These are phyloP conservation scores for Anthoscopus minutus DNA, from an alignment of 2,113 vertebrate species.

Conservation along the genomic window DNA sequence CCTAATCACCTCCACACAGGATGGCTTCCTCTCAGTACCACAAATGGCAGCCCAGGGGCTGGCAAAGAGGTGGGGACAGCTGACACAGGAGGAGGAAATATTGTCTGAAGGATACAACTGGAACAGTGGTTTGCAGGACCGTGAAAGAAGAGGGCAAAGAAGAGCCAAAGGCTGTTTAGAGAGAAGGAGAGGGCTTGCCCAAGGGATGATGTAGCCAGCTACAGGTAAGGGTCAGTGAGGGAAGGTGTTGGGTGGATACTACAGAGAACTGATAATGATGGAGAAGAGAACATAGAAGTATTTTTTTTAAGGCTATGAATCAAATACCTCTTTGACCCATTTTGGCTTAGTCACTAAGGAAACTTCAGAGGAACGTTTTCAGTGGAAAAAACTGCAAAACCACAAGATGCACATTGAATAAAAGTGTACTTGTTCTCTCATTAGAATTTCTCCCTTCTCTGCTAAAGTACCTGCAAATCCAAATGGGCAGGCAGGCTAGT, in stretches of 20 bases:
- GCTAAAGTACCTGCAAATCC: not conserved
- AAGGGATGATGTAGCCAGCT: not conserved
- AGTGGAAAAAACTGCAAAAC: slow-evolving; percentile 9
- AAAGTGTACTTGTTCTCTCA: not conserved
- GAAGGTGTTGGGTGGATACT: not conserved
- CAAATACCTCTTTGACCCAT: not conserved
- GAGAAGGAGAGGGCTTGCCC: not conserved
- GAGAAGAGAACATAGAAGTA: not conserved
- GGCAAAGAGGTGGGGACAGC: not conserved
- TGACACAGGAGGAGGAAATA: not conserved
- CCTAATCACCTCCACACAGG: not conserved
- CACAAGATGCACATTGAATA: not conserved
- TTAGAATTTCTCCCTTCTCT: slow-evolving; percentile 13
- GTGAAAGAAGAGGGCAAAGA: not conserved
- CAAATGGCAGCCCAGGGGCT: not conserved
- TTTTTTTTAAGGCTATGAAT: not conserved
- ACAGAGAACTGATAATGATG: not conserved
- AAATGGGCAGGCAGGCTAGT: not conserved
- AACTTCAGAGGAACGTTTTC: not conserved
- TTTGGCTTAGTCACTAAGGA: slow-evolving; percentile 13
- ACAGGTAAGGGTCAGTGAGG: not conserved
- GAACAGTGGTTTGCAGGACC: not conserved
- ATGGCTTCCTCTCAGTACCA: not conserved
- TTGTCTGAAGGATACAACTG: not conserved
- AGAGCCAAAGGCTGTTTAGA: not conserved